A percentile compares a stretch with the other conserved stretches of the same genome.
These are phyloP conservation scores for Crenichthys baileyi DNA, from an alignment of 2,797 vertebrate genomes.

Conservation along the genomic window DNA sequence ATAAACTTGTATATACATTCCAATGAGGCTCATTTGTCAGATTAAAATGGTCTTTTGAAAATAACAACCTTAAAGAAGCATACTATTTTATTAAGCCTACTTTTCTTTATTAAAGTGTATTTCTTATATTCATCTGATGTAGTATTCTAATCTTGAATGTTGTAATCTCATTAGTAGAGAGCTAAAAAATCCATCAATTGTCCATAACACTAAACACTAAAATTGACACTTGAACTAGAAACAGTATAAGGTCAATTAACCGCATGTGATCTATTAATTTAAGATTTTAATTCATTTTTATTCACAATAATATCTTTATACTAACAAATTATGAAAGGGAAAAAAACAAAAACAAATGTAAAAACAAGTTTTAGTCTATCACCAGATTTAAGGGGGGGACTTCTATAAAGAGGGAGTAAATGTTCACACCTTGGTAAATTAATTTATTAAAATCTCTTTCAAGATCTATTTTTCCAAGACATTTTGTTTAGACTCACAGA, in stretches of 20 bases:
- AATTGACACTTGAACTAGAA: not conserved
- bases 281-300: not conserved
- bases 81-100: too few species aligned
- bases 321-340: not conserved
- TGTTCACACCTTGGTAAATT: too few species aligned
- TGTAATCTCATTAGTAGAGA: not conserved
- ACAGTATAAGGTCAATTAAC: not conserved
- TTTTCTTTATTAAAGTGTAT: too few species aligned
- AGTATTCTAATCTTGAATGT: too few species aligned
- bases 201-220: not conserved
- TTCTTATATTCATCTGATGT: too few species aligned
- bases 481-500: too few species aligned
- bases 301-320: not conserved
- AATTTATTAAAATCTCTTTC: too few species aligned
- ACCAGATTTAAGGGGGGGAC: not conserved
- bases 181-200: not conserved
- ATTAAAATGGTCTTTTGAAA: too few species aligned
- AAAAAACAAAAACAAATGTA: not conserved
- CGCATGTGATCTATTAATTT: not conserved
- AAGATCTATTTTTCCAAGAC: too few species aligned
- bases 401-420: not conserved
- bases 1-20: too few species aligned
- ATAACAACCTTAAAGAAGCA: too few species aligned
- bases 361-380: not conserved
- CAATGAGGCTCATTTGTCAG: too few species aligned